Base-by-base conservation (phyloP, 2,888 invertebrate species). In the Zygothrica quintamaculata region DNA sequence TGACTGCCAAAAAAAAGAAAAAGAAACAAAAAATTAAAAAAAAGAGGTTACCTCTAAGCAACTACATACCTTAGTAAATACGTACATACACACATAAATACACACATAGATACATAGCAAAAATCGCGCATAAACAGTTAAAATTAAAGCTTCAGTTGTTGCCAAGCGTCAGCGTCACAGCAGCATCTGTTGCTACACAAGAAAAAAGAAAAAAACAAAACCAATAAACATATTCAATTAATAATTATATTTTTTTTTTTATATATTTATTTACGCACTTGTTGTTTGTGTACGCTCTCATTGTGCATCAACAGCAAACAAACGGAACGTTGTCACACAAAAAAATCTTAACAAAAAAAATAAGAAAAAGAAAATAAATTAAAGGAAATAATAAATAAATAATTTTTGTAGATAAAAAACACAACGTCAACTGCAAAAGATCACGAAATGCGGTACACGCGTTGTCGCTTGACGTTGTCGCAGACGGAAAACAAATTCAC, bases 351-450 rank as follows among this genome's bases (percentile, higher is more conserved):
- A 57, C 37, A 56, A 42, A 62, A 67, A 47, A 12, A 33, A 26
- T n/a, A n/a, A n/a, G n/a, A n/a, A 11, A 18, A 47, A 6, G 18
- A 70, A 65, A 50, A 53, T 33, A 47, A 52, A 47, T 16, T 40
- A 69, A 59, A 52, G 57, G 47, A 71, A 71, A 59, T 60, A 75
- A 65, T 58, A 69, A 68, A 61, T 59, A 43, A 64, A 69, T 56
- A 52, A 65, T 66, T 65, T 55, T 58, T 53, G 51, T 65, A 69
- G 85, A 87, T 72, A 81, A 81, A n/a, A 86, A 84, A 46, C 53
- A 55, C 46, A 79, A 79, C 74, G 79, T 79, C 80, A 76, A 79
- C 81, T 69, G 74, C 65, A 59, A 84, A 80, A 86, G 81, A 79
- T 86, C 79, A 87, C 79, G 87, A 84, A 79, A 52, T 58, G 82